A percentile compares a stretch with the other conserved stretches of the same genome.
Conservation (phyloP, 2,797 vertebrate genomes). For the Helarctos malayanus region DNA sequence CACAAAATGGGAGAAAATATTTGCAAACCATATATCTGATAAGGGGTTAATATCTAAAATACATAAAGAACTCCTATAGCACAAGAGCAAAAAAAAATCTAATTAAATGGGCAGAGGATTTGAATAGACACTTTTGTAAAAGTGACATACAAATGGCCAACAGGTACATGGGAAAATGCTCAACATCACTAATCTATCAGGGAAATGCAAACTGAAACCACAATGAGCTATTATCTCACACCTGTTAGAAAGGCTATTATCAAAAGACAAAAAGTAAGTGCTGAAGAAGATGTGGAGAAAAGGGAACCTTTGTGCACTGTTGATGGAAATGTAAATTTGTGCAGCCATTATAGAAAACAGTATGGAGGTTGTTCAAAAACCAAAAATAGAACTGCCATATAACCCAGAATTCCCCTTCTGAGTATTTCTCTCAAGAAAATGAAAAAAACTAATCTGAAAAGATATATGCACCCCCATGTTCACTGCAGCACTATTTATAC, state of each 20-base stretch:
- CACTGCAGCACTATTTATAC: background rate
- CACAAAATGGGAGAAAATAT: background rate
- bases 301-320: background rate
- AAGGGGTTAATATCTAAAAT: background rate
- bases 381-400: background rate
- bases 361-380: background rate
- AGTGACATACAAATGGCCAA: background rate
- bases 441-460: background rate
- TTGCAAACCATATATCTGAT: background rate
- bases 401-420: background rate
- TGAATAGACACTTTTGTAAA: background rate
- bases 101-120: background rate
- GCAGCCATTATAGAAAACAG: background rate
- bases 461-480: background rate
- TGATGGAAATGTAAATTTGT: background rate
- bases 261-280: background rate
- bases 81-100: background rate
- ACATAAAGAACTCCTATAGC: background rate
- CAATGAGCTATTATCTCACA: background rate
- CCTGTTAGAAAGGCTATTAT: background rate
- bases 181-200: background rate
- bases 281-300: background rate
- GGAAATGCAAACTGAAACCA: constrained; percentile 27
- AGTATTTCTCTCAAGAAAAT: background rate
- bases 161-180: background rate